Percentiles rank a stretch among this genome's conserved stretches.
phyloP scores from a whole-genome alignment of 2,113 vertebrate genomes.

The Excalfactoria chinensis region DNA sequence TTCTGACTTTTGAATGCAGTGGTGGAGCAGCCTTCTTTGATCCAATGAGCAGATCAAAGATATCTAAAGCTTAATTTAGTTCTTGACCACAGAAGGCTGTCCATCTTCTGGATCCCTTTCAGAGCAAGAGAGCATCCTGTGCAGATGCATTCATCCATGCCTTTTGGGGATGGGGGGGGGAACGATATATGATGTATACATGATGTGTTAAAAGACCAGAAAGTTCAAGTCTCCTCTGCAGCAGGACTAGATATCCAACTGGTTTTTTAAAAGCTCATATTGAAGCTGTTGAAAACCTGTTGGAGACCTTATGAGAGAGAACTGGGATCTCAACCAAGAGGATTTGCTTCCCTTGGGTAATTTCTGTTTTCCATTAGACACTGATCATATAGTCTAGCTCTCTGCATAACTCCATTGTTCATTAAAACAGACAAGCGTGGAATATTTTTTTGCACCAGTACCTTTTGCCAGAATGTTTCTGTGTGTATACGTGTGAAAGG shows the following conservation, averaged over 20 bases:
- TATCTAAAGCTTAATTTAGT: background rate
- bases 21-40: background rate
- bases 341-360: background rate
- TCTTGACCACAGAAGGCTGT: background rate
- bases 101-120: background rate
- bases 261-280: background rate
- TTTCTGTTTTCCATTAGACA: constrained; percentile 40
- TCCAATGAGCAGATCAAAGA: background rate
- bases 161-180: no score
- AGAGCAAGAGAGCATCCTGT: background rate
- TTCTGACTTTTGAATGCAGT: background rate
- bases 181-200: background rate
- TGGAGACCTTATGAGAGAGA: constrained; percentile 15
- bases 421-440: background rate
- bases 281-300: constrained; percentile 21
- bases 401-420: background rate
- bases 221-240: background rate
- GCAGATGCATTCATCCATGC: background rate
- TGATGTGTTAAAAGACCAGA: background rate
- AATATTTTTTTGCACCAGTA: background rate
- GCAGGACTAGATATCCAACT: background rate
- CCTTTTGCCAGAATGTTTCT: background rate
- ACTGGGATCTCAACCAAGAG: constrained; percentile 16
- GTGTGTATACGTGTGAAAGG: background rate
- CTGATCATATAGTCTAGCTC: background rate